phyloP scores from a whole-genome alignment of 1,140 invertebrate species.

The Bombus terrestris region DNA sequence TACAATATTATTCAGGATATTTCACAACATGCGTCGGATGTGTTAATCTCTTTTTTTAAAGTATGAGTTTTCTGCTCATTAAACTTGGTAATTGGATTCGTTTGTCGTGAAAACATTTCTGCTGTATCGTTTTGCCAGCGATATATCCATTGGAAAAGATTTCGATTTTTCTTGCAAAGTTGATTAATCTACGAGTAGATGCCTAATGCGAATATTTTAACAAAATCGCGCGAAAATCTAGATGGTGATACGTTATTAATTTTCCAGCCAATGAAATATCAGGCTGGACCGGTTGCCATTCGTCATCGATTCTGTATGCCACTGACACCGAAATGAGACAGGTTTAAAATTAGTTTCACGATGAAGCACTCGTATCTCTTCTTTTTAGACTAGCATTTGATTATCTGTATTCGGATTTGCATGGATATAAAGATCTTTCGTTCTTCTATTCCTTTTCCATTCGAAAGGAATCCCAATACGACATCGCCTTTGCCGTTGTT shows the following conservation, averaged over 20 bases:
- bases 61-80: background rate
- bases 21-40: background rate
- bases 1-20: background rate
- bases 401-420: background rate
- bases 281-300: slow-evolving; percentile 2
- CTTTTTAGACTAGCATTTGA: background rate
- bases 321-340: background rate
- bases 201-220: background rate
- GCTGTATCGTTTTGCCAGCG: background rate
- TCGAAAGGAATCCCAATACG: background rate
- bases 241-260: background rate
- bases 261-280: background rate
- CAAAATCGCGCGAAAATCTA: background rate
- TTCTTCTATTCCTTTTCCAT: background rate
- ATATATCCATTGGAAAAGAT: background rate
- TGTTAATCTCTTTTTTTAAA: background rate
- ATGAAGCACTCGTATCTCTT: background rate
- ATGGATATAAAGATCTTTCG: background rate
- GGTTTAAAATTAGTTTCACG: slow-evolving; percentile 19
- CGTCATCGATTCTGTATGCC: background rate
- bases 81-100: background rate
- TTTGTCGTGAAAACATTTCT: background rate
- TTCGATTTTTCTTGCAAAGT: background rate
- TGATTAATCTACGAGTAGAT: background rate
- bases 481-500: background rate